Base-by-base conservation (phyloP, 2,113 vertebrate genomes). In the Colinus virginianus region DNA sequence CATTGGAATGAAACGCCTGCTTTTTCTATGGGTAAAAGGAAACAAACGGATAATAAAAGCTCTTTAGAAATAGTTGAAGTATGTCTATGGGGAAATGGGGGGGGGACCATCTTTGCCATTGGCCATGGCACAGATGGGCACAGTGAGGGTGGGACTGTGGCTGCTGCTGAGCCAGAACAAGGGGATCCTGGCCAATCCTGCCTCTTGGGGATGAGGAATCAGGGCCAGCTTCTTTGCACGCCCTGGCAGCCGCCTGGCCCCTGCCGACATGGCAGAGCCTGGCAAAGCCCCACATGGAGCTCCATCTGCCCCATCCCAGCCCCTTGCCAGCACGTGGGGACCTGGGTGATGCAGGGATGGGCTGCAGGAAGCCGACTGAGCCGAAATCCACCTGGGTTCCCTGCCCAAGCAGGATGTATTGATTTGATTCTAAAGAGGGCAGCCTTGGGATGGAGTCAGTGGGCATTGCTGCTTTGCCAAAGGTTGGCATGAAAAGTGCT, bases 221-320 rank as follows among this genome's bases (percentile, higher is more conserved):
- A 1, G 43, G 58, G 14, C 36, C 34, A 19, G 51, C 46, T 40
- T 38, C 23, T 78, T 53, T 42, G 9, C 2, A 4, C 34, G 40
- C 25, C 10, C 19, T 30, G 62, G 48, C 67, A 79, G 22, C 28
- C 51, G 43, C 36, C 49, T 18, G 32, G 30, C 3, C 53, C 32
- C 69, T 1, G 1, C 21, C 0, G 0, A 53, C 74, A 72, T 2
- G 7, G 59, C 56, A 77, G 42, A 43, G 43, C 22, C 79, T 22
- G 70, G 70, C 49, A 85, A 53, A 70, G n/a, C 17, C 71, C 64
- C 61, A 38, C 15, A 7, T 5, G 25, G 38, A 63, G 38, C 61
- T 38, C 61, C 61, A 63, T 63, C 61, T 63, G 61, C 59, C 59
- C 70, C 1, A 0, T 30, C 68, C 30, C 78, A 72, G 63, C 36